These are phyloP conservation scores for Tragopan temminckii DNA, from an alignment of 2,797 vertebrate genomes.

Conservation along the genomic window DNA sequence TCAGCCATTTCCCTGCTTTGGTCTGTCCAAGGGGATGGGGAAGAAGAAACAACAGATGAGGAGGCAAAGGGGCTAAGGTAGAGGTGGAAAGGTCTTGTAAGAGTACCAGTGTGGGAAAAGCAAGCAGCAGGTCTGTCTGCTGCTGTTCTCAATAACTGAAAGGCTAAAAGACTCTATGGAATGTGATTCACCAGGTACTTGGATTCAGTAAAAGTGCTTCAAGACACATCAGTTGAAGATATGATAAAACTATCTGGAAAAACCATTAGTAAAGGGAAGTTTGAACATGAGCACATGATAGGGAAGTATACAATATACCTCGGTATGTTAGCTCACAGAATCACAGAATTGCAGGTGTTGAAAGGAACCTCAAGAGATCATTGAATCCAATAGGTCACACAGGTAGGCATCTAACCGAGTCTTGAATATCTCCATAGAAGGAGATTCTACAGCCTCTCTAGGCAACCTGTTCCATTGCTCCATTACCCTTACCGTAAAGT, in stretches of 20 bases:
- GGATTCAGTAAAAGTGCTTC: background rate
- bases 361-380: too few relatives aligned
- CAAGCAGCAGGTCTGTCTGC: background rate
- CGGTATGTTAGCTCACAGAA: background rate
- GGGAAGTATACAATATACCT: rapidly evolving
- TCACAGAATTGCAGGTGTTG: too few relatives aligned
- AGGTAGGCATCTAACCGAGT: too few relatives aligned
- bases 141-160: background rate
- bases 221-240: background rate
- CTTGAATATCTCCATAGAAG: too few relatives aligned
- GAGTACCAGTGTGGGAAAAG: background rate
- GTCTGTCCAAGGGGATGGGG: background rate
- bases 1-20: rapidly evolving
- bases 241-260: background rate
- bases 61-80: background rate
- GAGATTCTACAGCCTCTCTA: too few relatives aligned
- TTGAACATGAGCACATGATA: too few relatives aligned
- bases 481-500: too few relatives aligned
- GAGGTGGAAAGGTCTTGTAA: background rate
- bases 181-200: background rate
- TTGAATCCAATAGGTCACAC: too few relatives aligned
- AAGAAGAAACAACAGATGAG: background rate
- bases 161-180: background rate
- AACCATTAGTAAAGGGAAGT: background rate
- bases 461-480: too few relatives aligned